Percentiles rank a stretch among this genome's conserved stretches.
Evolutionary conservation across 2,113 vertebrate genomes (phyloP).

Genomic region (Halcyon malimbica): DNA sequence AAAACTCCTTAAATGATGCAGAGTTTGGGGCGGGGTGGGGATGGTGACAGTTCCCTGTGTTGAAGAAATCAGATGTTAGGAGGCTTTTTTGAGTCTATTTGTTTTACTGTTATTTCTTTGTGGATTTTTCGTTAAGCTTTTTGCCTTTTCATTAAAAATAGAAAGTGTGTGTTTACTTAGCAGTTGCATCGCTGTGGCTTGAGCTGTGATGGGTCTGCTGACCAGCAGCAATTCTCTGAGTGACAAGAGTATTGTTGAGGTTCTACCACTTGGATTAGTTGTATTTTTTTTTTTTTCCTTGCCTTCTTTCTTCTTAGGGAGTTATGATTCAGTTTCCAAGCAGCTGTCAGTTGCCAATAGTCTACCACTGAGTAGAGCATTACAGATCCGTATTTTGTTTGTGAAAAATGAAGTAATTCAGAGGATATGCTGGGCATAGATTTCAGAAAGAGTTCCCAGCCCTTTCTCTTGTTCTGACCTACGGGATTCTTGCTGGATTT

Average conservation of each 20-base stretch:
- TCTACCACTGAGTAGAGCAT: rapidly evolving
- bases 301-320: neutral
- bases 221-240: neutral
- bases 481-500: neutral
- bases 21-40: neutral
- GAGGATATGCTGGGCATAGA: neutral
- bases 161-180: neutral
- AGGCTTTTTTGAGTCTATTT: neutral
- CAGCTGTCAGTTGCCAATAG: neutral
- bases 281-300: neutral
- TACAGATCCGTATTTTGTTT: neutral
- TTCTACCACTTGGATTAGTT: neutral
- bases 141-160: neutral
- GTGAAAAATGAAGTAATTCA: neutral
- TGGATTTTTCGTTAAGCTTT: neutral
- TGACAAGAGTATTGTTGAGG: neutral
- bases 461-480: neutral
- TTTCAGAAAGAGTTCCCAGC: neutral
- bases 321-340: neutral
- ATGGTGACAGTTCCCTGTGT: neutral
- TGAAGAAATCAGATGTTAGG: neutral
- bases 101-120: neutral
- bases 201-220: neutral
- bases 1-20: neutral
- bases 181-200: neutral